phyloP scores from a whole-genome alignment of 1,140 invertebrate genomes.

The Trachymyrmex cornetzi region DNA sequence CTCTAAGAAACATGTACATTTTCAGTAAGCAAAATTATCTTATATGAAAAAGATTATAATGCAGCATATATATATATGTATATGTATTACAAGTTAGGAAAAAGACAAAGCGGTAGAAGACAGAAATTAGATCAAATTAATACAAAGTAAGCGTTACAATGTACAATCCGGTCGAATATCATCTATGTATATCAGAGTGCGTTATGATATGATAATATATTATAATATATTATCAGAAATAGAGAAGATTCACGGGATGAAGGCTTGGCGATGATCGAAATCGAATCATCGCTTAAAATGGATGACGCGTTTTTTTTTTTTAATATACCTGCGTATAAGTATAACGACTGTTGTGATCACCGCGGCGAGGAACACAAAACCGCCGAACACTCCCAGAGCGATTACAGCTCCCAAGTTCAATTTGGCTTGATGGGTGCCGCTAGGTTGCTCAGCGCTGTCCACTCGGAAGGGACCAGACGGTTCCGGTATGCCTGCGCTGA shows the following conservation, averaged over 20 bases:
- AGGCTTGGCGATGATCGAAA: background rate
- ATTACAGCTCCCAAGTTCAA: constrained; percentile 95
- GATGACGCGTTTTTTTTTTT: background rate
- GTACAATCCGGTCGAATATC: constrained; percentile 63
- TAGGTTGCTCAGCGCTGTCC: constrained; percentile 88
- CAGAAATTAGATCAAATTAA: constrained; percentile 68
- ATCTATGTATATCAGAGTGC: constrained; percentile 67
- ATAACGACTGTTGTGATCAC: constrained; percentile 96
- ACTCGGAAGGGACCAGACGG: constrained; percentile 89
- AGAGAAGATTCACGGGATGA: background rate
- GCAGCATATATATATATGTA: constrained; percentile 25
- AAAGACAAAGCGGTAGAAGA: constrained; percentile 54
- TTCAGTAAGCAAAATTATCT: constrained; percentile 46
- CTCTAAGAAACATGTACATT: constrained; percentile 35
- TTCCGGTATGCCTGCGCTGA: constrained; percentile 89
- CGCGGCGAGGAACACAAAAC: constrained; percentile 95
- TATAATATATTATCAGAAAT: constrained; percentile 53
- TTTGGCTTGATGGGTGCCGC: constrained; percentile 89
- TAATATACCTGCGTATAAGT: constrained; percentile 93
- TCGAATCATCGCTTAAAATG: background rate
- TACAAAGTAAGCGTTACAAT: constrained; percentile 72
- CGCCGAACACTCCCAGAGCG: constrained; percentile 95
- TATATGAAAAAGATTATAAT: constrained; percentile 42
- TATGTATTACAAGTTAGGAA: constrained; percentile 58
- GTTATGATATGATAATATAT: constrained; percentile 4